These are phyloP conservation scores for Heliconius nattereri DNA, from an alignment of 1,140 invertebrate species.

Conservation along the genomic window DNA sequence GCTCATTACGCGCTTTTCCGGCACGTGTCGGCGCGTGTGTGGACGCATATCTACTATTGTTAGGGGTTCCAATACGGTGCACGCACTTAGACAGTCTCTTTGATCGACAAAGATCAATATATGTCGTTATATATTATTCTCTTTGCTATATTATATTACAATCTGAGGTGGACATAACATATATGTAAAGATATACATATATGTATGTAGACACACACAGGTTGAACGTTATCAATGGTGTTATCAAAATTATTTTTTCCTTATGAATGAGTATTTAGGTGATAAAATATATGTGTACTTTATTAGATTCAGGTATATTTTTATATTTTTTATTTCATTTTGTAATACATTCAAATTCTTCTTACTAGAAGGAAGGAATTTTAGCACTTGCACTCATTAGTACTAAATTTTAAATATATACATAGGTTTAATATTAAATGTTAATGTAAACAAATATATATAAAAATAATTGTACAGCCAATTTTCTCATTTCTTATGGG, in stretches of 20 bases:
- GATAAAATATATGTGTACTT: neutral
- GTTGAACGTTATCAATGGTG: too few species aligned
- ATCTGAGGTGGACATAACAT: neutral
- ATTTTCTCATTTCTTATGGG: constrained; percentile 56
- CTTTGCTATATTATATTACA: neutral
- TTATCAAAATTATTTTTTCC: too few species aligned
- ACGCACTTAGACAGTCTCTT: constrained; percentile 54
- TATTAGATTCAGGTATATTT: too few species aligned
- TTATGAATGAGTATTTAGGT: neutral
- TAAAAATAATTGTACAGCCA: neutral
- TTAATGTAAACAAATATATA: neutral
- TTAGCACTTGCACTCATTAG: too few species aligned
- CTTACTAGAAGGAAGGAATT: too few species aligned
- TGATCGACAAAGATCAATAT: constrained; percentile 57
- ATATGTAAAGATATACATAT: neutral
- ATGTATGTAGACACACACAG: too few species aligned
- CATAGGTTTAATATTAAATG: neutral
- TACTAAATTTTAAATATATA: neutral
- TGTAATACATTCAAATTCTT: too few species aligned
- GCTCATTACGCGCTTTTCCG: constrained; percentile 74
- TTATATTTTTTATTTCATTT: too few species aligned
- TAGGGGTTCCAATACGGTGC: constrained; percentile 53
- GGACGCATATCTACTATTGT: constrained; percentile 46
- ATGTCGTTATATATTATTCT: constrained; percentile 2
- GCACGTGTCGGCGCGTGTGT: constrained; percentile 68